phyloP scores from a whole-genome alignment of 1,140 invertebrate genomes.

The Drosophila aff. region DNA sequence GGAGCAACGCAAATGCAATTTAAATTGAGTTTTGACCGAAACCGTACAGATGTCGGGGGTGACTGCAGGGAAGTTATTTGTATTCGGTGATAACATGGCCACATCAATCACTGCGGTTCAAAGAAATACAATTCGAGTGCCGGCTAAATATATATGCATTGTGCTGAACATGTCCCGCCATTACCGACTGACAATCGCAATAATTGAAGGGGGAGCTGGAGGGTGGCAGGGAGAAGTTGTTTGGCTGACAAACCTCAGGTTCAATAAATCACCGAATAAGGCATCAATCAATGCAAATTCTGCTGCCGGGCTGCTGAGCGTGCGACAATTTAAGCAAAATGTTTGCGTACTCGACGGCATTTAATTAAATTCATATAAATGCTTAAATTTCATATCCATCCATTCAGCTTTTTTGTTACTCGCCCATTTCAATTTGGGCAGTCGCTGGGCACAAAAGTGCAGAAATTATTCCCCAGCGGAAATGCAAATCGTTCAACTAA shows the following conservation, averaged over 20 bases:
- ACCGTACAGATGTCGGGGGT: slow-evolving; percentile 21
- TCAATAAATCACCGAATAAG: slow-evolving; percentile 73
- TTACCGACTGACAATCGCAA: slow-evolving; percentile 51
- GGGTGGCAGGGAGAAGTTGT: slow-evolving; percentile 10
- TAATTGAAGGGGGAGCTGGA: slow-evolving; percentile 47
- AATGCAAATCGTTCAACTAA: slow-evolving; percentile 60
- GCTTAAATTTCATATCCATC: slow-evolving; percentile 40
- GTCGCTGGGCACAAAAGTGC: slow-evolving; percentile 43
- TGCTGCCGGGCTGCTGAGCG: slow-evolving; percentile 15
- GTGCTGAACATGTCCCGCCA: slow-evolving; percentile 29
- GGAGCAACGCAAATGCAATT: slow-evolving; percentile 67
- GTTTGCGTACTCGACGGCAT: slow-evolving; percentile 36
- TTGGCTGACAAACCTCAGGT: slow-evolving; percentile 64
- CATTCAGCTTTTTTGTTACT: slow-evolving; percentile 30
- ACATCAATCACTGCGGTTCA: slow-evolving; percentile 81
- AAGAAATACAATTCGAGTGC: slow-evolving; percentile 67
- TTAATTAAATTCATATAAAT: slow-evolving; percentile 50
- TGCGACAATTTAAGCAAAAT: slow-evolving; percentile 41
- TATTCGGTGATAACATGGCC: slow-evolving; percentile 74
- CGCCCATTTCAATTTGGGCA: slow-evolving; percentile 54
- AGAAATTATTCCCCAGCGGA: slow-evolving; percentile 52
- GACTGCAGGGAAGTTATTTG: slow-evolving; percentile 69
- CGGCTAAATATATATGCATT: slow-evolving; percentile 72
- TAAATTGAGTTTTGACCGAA: slow-evolving; percentile 79
- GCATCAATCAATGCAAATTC: slow-evolving; percentile 78